Percentiles rank a stretch among this genome's conserved stretches.
Conservation (phyloP, 2,113 vertebrate species). For the Crotalus horridus region DNA sequence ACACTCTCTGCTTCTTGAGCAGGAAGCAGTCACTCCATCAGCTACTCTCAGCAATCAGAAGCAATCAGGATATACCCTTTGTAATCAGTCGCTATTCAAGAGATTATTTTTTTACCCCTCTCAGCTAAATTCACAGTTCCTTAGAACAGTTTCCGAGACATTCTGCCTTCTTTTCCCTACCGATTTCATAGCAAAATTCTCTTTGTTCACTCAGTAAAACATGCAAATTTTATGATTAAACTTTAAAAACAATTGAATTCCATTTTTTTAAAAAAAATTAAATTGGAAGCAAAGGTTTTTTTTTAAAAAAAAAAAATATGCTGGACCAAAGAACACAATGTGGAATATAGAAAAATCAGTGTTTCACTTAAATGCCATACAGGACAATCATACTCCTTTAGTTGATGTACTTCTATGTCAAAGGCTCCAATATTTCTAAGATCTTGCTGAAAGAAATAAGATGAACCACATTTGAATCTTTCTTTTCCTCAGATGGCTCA, state of each 20-base stretch:
- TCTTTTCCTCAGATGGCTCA: not conserved
- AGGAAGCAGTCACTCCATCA: not conserved
- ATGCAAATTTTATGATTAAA: not conserved
- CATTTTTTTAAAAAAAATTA: not conserved
- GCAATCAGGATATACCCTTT: not conserved
- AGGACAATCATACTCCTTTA: not conserved
- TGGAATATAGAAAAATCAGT: not conserved
- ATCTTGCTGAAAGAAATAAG: not conserved
- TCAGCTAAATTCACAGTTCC: not conserved
- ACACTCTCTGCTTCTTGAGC: not conserved
- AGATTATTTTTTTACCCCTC: not conserved
- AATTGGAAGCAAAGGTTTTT: not conserved
- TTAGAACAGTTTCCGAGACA: not conserved
- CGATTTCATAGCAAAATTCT: not conserved
- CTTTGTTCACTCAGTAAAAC: not conserved
- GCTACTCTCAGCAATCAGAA: not conserved
- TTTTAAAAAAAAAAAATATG: constrained; percentile 22
- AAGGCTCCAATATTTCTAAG: not conserved
- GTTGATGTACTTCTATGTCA: not conserved
- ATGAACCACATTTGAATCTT: not conserved
- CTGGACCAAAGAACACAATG: not conserved
- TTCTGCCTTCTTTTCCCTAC: not conserved
- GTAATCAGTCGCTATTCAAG: not conserved
- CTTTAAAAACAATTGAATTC: not conserved
- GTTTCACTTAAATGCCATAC: not conserved